Base-by-base conservation (phyloP, 2,113 vertebrate species). In the Lepidothrix coronata region DNA sequence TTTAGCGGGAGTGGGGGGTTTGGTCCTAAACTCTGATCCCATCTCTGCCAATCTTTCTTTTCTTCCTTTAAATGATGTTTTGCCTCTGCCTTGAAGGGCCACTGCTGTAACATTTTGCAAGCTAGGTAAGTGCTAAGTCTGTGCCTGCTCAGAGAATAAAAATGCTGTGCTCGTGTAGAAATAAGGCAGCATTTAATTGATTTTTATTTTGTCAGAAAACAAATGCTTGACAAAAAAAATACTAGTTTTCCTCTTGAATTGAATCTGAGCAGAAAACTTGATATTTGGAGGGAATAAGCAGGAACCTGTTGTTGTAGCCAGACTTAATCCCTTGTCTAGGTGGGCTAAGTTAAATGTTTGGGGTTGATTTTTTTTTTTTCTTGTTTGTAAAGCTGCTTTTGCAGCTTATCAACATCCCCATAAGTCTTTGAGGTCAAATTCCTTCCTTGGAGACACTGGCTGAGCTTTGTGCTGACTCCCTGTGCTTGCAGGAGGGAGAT, bases 361-460 rank as follows among this genome's bases (percentile, higher is more conserved):
- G 68, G 24, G 28, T 24, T 48, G 41, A 41, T 41, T 41, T 22
- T 35, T 35, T 59, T 41, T 68, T 9, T 52, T 79, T 15, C 37
- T 48, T 83, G 14, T 52, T 72, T 43, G 23, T n/a, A 24, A 35
- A 79, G 37, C n/a, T 30, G 81, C 59, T 84, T 30, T 30, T 78
- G 44, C 24, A 28, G 57, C 17, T 93, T 88, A 89, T 96, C 76
- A 21, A 51, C 59, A 74, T n/a, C 83, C 52, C 24, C 44, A 2
- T 1, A 33, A 91, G 48, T 4, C 86, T 78, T 13, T 31, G 89
- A 89, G 91, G 93, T 75, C 76, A 89, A 85, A 95, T 75, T 92
- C 77, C 37, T 3, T 85, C 66, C 89, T 81, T 4, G 1, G 73
- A 51, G 86, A 52, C 33, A 4, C 23, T n/a, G 70, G 54, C 6